Evolutionary conservation across 1,140 invertebrate genomes (phyloP).

Genomic region (Notospermus geniculatus): DNA sequence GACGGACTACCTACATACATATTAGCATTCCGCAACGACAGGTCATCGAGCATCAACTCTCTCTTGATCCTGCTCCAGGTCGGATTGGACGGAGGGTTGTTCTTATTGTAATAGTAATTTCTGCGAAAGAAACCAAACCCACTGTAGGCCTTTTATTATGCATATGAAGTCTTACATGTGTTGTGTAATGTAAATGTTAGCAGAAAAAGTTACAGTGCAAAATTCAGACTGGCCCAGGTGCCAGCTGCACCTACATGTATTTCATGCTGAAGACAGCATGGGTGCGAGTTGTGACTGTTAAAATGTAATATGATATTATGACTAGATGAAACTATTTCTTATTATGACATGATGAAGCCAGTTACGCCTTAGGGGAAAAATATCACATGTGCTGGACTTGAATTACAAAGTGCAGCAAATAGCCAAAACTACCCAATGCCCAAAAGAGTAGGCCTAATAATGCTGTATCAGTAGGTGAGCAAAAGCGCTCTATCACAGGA

Average conservation of each 20-base stretch:
- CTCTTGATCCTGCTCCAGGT: not conserved
- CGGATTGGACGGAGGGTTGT: not conserved
- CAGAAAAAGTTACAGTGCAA: not conserved
- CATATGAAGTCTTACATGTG: not conserved
- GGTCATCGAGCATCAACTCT: not conserved
- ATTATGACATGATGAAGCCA: no score
- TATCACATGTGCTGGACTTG: no score
- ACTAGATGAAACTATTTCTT: no score
- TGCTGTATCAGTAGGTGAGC: no score
- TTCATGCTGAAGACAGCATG: not conserved
- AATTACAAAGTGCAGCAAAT: no score
- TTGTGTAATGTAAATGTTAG: not conserved
- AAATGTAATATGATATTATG: no score
- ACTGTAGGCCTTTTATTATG: not conserved
- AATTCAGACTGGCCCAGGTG: not conserved
- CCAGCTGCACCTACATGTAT: not conserved
- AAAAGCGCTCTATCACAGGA: no score
- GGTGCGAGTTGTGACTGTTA: not conserved
- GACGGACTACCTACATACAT: not conserved
- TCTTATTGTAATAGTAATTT: not conserved
- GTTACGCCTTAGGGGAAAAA: no score
- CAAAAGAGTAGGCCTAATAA: no score
- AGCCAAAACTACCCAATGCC: no score
- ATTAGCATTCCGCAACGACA: not conserved
- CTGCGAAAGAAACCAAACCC: not conserved